Evolutionary conservation across 2,797 vertebrate species (phyloP), one percentile per base, ranked within the genome.

Genomic region (Loris lydekkerianus): DNA sequence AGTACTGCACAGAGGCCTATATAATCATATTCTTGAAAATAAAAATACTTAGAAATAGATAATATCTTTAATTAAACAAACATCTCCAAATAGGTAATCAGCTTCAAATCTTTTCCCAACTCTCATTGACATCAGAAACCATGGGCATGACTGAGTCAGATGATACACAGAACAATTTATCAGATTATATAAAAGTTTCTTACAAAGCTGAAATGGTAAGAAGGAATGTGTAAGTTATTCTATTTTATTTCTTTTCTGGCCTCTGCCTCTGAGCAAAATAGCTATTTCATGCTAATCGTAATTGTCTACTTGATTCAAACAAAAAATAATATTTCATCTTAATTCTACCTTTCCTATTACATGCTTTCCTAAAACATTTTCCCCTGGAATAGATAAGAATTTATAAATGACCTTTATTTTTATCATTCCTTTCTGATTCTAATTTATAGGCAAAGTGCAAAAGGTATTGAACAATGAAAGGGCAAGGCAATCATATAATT

Each of bases 361-460:
- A 53, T 63, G 21, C 61, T 96, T 96, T 81, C 53, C 72, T 92
- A 80, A 89, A 93, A 63, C 4, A 1, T 63, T 53, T 40, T 85
- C 70, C 11, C 75, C 7, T 34, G n/a, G 3, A 92, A 46, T 37
- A 78, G 14, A 78, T 63, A 49, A 31, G 37, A 96, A 78, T 83
- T 83, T 94, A 83, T 76, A 72, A 97, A 81, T 89, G 43, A 92
- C 10, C 27, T 95, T 93, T 78, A 69, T 85, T 61, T 93, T 89
- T 69, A 69, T 94, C 63, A 93, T 17, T 53, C 61, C 83, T 91
- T 31, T 91, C 46, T 78, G 58, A 91, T 18, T 93, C 10, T 76
- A 84, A 72, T 88, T 61, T 86, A 85, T 46, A 90, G 49, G 13
- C 25, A 83, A 91, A 69, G 4, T 89, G 27, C 49, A 88, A 86